A percentile compares a stretch with the other conserved stretches of the same genome.
These are phyloP conservation scores for Drosophila mojavensis DNA, from an alignment of 1,140 invertebrate genomes.

Conservation along the genomic window DNA sequence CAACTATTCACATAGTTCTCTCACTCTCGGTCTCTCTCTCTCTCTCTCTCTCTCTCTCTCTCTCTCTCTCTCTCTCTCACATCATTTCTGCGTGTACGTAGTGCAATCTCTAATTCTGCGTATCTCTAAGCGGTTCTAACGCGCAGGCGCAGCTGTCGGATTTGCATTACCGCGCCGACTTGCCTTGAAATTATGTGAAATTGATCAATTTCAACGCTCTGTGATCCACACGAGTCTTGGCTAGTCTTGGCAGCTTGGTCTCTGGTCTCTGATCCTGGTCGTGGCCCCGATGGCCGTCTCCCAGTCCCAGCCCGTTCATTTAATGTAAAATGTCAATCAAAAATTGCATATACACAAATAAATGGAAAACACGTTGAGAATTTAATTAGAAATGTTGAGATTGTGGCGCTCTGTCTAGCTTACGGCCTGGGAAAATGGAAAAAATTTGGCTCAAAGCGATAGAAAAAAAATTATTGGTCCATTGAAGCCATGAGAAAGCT, in stretches of 20 bases:
- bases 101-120: conserved; percentile 22
- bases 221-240: conserved; percentile 15
- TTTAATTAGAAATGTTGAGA: conserved; percentile 75
- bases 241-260: not conserved
- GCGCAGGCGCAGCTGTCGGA: conserved; percentile 78
- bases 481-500: conserved; percentile 61
- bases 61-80: not conserved
- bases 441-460: conserved; percentile 30
- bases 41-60: no score
- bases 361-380: conserved; percentile 70
- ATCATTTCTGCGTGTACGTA: not conserved
- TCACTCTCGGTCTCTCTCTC: no score
- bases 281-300: conserved; percentile 2
- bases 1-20: not conserved
- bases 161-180: conserved; percentile 80
- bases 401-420: conserved; percentile 21
- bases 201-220: conserved; percentile 81
- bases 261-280: conserved; percentile 6
- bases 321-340: conserved; percentile 82
- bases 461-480: conserved; percentile 41
- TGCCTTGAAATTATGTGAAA: conserved; percentile 82
- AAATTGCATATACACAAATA: conserved; percentile 64
- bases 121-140: conserved; percentile 68
- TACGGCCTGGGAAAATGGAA: conserved; percentile 65
- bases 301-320: conserved; percentile 46